These are phyloP conservation scores for Eretmochelys imbricata DNA, from an alignment of 2,113 vertebrate species.

Conservation along the genomic window DNA sequence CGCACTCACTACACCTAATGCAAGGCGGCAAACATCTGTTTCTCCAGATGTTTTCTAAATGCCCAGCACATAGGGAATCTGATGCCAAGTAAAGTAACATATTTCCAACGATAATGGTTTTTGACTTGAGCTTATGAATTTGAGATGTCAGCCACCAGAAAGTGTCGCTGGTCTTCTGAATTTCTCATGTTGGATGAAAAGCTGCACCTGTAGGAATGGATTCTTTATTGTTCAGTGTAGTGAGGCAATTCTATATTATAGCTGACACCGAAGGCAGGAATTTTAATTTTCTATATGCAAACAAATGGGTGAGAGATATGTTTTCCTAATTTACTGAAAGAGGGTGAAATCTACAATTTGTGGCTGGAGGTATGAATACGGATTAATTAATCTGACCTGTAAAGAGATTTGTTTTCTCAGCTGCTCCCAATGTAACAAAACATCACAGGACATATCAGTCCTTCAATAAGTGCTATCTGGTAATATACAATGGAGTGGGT, in stretches of 20 bases:
- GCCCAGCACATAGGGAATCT: neutral
- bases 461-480: neutral
- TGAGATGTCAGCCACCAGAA: neutral
- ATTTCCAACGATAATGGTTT: neutral
- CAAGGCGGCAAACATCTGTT: neutral
- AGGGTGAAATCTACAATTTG: constrained; percentile 26
- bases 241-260: neutral
- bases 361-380: neutral
- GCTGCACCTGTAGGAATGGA: neutral
- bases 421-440: neutral
- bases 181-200: neutral
- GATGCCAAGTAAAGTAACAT: neutral
- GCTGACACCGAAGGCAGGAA: neutral
- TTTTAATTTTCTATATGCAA: fast-evolving
- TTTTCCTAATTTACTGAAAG: neutral
- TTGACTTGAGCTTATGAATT: neutral
- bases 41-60: neutral
- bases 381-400: neutral
- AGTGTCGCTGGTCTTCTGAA: neutral
- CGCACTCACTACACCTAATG: neutral
- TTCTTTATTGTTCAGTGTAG: neutral
- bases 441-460: neutral
- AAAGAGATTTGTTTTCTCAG: neutral
- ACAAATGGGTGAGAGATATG: neutral
- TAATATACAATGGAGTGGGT: neutral